Conservation (phyloP, 2,797 vertebrate species). For the Tarsius wallacei region DNA sequence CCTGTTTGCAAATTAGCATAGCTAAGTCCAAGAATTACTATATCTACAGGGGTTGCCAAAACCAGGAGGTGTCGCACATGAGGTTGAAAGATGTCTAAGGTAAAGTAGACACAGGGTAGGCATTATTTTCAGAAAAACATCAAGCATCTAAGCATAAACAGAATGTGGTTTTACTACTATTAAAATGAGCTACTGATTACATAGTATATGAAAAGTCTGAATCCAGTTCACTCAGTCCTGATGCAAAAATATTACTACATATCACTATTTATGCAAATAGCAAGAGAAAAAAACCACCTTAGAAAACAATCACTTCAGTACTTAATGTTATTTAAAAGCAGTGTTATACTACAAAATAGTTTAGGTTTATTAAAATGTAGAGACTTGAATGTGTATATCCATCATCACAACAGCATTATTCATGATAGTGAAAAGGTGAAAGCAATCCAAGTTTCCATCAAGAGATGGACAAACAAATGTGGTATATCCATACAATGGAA, state of each 20-base stretch:
- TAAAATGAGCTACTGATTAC: constrained; percentile 22
- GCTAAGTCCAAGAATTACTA: constrained; percentile 97
- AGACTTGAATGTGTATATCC: neutral
- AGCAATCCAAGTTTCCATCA: neutral
- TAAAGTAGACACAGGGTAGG: constrained; percentile 47
- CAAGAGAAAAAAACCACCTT: neutral
- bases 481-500: neutral
- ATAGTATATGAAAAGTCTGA: neutral
- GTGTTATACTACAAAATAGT: neutral
- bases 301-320: constrained; percentile 55
- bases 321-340: constrained; percentile 25
- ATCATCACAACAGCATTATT: neutral
- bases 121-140: constrained; percentile 28
- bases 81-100: constrained; percentile 97
- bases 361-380: constrained; percentile 8
- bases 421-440: neutral
- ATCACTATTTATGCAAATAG: neutral
- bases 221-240: neutral
- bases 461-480: neutral
- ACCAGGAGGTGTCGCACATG: constrained; percentile 97
- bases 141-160: neutral
- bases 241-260: constrained; percentile 40
- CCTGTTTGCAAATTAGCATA: constrained; percentile 95
- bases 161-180: neutral
- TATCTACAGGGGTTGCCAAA: constrained; percentile 97